Conservation (phyloP, 2,797 vertebrate genomes). For the Ambastaia sidthimunki region DNA sequence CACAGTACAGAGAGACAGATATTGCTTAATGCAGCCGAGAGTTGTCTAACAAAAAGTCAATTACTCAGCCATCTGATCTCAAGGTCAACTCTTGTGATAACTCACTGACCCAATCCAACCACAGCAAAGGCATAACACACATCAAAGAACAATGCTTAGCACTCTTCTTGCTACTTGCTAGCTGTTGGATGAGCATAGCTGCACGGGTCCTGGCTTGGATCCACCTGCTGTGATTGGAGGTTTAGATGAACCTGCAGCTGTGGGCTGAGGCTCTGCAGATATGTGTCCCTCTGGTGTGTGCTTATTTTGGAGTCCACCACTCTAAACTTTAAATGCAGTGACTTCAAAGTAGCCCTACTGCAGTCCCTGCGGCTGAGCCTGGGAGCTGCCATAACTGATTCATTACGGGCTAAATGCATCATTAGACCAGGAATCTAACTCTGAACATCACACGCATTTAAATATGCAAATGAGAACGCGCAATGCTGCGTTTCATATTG, state of each 20-base stretch:
- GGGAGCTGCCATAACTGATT: slow-evolving; percentile 79
- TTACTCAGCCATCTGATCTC: slow-evolving; percentile 33
- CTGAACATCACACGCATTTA: slow-evolving; percentile 77
- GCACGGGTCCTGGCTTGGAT: slow-evolving; percentile 28
- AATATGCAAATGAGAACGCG: slow-evolving; percentile 75
- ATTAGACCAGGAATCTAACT: slow-evolving; percentile 81
- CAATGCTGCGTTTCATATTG: slow-evolving; percentile 58
- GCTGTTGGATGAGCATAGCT: background rate
- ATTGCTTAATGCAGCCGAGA: slow-evolving; percentile 8
- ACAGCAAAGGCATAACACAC: slow-evolving; percentile 30
- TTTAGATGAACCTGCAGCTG: slow-evolving; percentile 35
- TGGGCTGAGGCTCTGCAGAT: slow-evolving; percentile 31
- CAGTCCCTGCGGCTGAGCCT: slow-evolving; percentile 56
- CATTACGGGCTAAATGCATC: slow-evolving; percentile 80
- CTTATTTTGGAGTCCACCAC: slow-evolving; percentile 49
- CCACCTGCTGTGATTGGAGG: slow-evolving; percentile 46
- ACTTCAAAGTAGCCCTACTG: slow-evolving; percentile 62
- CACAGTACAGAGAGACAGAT: slow-evolving; percentile 7
- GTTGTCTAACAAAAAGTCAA: slow-evolving; percentile 24
- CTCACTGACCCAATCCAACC: slow-evolving; percentile 6
- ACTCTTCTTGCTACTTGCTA: background rate
- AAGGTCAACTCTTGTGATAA: slow-evolving; percentile 8
- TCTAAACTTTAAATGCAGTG: slow-evolving; percentile 57
- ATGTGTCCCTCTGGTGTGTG: slow-evolving; percentile 31
- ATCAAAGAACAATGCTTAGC: slow-evolving; percentile 12